These are phyloP conservation scores for Elaeidobius kamerunicus DNA, from an alignment of 2,888 invertebrate genomes.

Conservation along the genomic window DNA sequence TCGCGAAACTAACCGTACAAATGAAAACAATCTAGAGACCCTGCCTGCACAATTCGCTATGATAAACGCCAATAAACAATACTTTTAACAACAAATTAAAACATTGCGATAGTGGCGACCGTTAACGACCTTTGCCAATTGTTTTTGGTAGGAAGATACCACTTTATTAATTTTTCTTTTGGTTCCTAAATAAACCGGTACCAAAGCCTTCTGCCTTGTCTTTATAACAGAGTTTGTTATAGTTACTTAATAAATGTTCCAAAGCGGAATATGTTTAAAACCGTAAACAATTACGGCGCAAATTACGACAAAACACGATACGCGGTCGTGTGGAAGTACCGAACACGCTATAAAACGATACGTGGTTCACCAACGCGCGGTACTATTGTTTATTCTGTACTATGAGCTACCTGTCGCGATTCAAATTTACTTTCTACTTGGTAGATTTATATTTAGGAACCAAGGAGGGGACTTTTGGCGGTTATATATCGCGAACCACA, in stretches of 20 bases:
- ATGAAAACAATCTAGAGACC: too few relatives aligned
- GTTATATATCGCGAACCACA: background rate
- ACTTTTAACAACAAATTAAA: constrained; percentile 8
- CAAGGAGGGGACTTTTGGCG: constrained; percentile 30
- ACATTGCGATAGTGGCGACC: constrained; percentile 1
- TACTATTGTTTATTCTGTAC: constrained; percentile 29
- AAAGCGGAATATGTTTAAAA: constrained; percentile 11
- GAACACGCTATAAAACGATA: constrained; percentile 12
- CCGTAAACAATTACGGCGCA: constrained; percentile 13
- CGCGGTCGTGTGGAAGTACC: constrained; percentile 19
- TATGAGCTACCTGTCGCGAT: constrained; percentile 34
- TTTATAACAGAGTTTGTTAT: constrained; percentile 1
- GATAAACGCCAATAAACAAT: constrained; percentile 9
- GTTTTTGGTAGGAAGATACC: background rate
- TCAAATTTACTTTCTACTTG: constrained; percentile 34
- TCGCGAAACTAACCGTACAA: too few relatives aligned
- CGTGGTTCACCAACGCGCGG: constrained; percentile 21
- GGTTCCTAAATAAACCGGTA: background rate
- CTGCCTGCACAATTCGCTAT: constrained; percentile 4
- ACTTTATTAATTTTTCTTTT: background rate
- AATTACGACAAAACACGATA: constrained; percentile 11
- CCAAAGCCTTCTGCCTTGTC: background rate
- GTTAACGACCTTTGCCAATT: constrained; percentile 16
- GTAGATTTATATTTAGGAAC: constrained; percentile 25
- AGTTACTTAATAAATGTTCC: background rate